Conservation (phyloP, 1,140 invertebrate genomes). For the Neodiprion fabricii region DNA sequence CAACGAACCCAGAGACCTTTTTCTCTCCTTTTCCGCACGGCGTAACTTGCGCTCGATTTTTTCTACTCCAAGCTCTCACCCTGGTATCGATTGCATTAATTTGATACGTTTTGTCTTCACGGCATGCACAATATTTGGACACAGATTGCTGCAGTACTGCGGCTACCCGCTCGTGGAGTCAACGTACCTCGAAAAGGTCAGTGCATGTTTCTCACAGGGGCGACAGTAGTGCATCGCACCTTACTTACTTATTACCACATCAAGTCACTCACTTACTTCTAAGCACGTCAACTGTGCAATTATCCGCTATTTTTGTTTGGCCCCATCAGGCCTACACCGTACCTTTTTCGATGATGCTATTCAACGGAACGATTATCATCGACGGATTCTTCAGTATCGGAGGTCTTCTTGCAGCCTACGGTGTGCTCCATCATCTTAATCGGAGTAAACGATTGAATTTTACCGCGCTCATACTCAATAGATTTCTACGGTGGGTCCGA, state of each 20-base stretch:
- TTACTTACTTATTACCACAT: too few species aligned
- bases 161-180: not conserved
- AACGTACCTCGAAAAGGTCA: conserved; percentile 22
- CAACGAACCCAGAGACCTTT: conserved; percentile 26
- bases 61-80: not conserved
- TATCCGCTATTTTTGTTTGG: too few species aligned
- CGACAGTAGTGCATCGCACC: too few species aligned
- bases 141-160: not conserved
- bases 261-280: too few species aligned
- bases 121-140: not conserved
- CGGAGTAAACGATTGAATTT: conserved; percentile 43
- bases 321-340: conserved; percentile 29
- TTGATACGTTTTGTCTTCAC: not conserved
- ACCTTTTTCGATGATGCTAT: conserved; percentile 32
- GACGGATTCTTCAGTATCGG: conserved; percentile 51
- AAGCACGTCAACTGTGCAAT: too few species aligned
- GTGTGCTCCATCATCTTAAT: conserved; percentile 41
- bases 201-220: not conserved
- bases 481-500: conserved; percentile 38
- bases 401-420: conserved; percentile 44
- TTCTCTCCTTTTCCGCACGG: conserved; percentile 50
- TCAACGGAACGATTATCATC: conserved; percentile 47
- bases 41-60: conserved; percentile 38
- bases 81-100: not conserved
- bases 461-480: conserved; percentile 33